These are phyloP conservation scores for Thamnophis elegans DNA, from an alignment of 2,797 vertebrate genomes.

Conservation along the genomic window DNA sequence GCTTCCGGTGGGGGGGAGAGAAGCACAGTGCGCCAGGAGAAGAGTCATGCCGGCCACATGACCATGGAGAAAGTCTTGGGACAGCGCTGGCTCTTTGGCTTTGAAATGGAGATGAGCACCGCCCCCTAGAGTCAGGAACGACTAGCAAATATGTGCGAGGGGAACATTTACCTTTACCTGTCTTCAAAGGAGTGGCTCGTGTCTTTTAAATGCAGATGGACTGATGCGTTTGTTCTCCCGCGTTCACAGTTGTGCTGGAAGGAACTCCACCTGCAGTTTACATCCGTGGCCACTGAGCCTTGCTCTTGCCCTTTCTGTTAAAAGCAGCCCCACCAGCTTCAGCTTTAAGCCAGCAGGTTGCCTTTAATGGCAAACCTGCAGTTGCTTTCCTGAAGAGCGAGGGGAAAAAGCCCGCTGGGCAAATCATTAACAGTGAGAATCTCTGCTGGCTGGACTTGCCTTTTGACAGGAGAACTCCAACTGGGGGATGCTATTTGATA, in stretches of 20 bases:
- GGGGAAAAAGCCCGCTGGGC: not conserved
- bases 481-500: not conserved
- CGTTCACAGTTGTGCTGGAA: not conserved
- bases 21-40: too few relatives aligned
- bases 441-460: not conserved
- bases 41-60: too few relatives aligned
- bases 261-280: not conserved
- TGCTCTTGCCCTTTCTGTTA: not conserved
- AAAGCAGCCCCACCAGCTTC: not conserved
- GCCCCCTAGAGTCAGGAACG: too few relatives aligned
- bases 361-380: not conserved
- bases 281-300: not conserved
- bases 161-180: too few relatives aligned
- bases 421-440: not conserved
- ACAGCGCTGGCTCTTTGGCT: too few relatives aligned
- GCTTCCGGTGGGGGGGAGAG: too few relatives aligned
- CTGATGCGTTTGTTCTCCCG: too few relatives aligned
- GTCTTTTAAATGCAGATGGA: too few relatives aligned
- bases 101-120: too few relatives aligned
- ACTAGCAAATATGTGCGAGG: too few relatives aligned
- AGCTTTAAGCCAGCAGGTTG: not conserved
- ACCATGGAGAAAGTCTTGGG: too few relatives aligned
- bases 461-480: not conserved
- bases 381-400: not conserved
- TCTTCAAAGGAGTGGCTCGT: too few relatives aligned